Base-by-base conservation (phyloP, 2,888 invertebrate species). In the Ichneumoninae sp. region DNA sequence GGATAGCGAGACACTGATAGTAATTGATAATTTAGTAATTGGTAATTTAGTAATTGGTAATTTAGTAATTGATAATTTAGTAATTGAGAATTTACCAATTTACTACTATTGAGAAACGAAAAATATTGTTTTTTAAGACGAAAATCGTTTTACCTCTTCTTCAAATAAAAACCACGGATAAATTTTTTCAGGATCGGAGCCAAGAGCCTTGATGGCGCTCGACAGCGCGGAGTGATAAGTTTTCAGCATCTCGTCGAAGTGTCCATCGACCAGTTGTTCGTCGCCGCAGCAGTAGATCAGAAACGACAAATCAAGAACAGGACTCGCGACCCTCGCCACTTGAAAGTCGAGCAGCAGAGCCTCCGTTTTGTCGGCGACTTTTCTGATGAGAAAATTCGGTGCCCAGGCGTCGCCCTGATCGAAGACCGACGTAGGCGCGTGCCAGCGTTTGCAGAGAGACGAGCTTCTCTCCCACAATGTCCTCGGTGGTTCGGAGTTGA, bases 341-440 rank as follows among this genome's bases (percentile, higher is more conserved):
- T 97, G 97, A 88, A 96, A 97, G 89, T 97, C 97, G 47, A 97
- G 96, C 84, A 97, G 94, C 88, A 95, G 95, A 0, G 95, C 94
- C 79, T 94, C 94, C 2, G 90, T 81, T 68, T 92, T 87, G 6
- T 69, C 68, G 1, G 86, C 44, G 4, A 81, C 65, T 76, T 94
- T 94, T 66, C 95, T 95, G 7, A 95, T 95, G 0, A 97, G 91
- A 88, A 97, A 97, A 90, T 97, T 97, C n/a, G 96, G 96, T 0
- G 96, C 95, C 97, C 97, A 97, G 52, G 95, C 95, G 91, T 97
- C 97, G 0, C 97, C 97, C 83, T 97, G 96, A 0, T 95, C 95
- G 50, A 97, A 95, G 0, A 96, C 96, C 0, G 95, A 92, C 44
- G 93, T 92, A 70, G 91, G 90, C 0, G 88, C 89, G 76, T 87